These are phyloP conservation scores for Ardeotis arabs DNA, from an alignment of 2,113 vertebrate species.

Conservation along the genomic window DNA sequence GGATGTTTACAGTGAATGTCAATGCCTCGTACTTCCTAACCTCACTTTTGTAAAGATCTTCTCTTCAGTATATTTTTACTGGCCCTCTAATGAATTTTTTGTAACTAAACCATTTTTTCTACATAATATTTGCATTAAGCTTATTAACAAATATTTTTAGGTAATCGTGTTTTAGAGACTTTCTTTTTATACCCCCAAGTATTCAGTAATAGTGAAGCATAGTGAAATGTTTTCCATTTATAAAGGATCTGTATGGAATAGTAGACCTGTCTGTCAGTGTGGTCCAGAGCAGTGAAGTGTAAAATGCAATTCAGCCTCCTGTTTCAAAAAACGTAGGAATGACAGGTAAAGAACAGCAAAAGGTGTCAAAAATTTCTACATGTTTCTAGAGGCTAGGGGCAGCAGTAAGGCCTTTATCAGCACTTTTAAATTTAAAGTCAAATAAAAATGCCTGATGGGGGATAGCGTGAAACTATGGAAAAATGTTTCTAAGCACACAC, in stretches of 20 bases:
- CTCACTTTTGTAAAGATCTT: constrained; percentile 78
- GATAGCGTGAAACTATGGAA: background rate
- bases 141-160: constrained; percentile 77
- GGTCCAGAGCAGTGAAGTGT: constrained; percentile 13
- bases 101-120: constrained; percentile 73
- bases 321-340: background rate
- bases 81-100: constrained; percentile 73
- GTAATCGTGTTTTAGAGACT: constrained; percentile 58
- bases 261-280: background rate
- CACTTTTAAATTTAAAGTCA: constrained; percentile 27
- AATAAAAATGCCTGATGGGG: background rate
- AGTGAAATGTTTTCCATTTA: constrained; percentile 26
- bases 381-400: background rate
- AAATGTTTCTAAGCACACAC: constrained; percentile 17
- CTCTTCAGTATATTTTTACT: constrained; percentile 79
- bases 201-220: constrained; percentile 61
- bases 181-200: constrained; percentile 57
- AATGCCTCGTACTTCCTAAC: constrained; percentile 78
- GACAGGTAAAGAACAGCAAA: background rate
- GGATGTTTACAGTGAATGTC: constrained; percentile 79
- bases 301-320: background rate
- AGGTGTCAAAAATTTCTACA: background rate
- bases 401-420: background rate
- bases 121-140: constrained; percentile 72
- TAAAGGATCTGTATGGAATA: background rate